These are phyloP conservation scores for Aradus depressus DNA, from an alignment of 2,888 invertebrate species.

Conservation along the genomic window DNA sequence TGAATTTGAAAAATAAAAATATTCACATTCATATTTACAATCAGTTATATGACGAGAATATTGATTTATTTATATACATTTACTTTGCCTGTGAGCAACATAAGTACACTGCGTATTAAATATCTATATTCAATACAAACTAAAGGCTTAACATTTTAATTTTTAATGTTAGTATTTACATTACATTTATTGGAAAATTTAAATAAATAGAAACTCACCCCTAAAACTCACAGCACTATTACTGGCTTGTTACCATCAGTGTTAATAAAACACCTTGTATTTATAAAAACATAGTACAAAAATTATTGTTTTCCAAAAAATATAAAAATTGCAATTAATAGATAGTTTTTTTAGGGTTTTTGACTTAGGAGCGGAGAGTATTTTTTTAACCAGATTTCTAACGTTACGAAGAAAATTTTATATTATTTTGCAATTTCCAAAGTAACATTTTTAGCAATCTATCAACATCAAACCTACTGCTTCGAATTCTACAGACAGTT, in stretches of 20 bases:
- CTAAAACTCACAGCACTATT: slow-evolving; percentile 16
- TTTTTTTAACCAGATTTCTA: too few relatives aligned
- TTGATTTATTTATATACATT: not conserved
- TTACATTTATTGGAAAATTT: slow-evolving; percentile 10
- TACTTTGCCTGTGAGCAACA: slow-evolving; percentile 12
- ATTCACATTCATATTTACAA: not conserved
- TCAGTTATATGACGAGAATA: not conserved
- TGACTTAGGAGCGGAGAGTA: too few relatives aligned
- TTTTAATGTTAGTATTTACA: slow-evolving; percentile 22
- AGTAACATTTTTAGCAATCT: too few relatives aligned
- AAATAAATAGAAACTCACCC: slow-evolving; percentile 10
- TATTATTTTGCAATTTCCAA: too few relatives aligned
- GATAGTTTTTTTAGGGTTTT: slow-evolving; percentile 8
- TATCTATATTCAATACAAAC: slow-evolving; percentile 9
- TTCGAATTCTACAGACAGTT: too few relatives aligned
- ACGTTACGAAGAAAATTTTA: too few relatives aligned
- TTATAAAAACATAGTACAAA: slow-evolving; percentile 27
- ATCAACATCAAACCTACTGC: too few relatives aligned
- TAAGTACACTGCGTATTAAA: slow-evolving; percentile 17
- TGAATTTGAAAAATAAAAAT: not conserved
- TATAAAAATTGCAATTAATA: slow-evolving; percentile 19
- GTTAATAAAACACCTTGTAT: slow-evolving; percentile 21
- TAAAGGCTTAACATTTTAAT: slow-evolving; percentile 9
- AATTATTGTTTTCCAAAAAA: slow-evolving; percentile 24
- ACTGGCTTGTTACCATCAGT: slow-evolving; percentile 8